Percentiles rank a stretch among this genome's conserved stretches.
phyloP scores from a whole-genome alignment of 2,797 vertebrate genomes.

The Cossypha polioptera region DNA sequence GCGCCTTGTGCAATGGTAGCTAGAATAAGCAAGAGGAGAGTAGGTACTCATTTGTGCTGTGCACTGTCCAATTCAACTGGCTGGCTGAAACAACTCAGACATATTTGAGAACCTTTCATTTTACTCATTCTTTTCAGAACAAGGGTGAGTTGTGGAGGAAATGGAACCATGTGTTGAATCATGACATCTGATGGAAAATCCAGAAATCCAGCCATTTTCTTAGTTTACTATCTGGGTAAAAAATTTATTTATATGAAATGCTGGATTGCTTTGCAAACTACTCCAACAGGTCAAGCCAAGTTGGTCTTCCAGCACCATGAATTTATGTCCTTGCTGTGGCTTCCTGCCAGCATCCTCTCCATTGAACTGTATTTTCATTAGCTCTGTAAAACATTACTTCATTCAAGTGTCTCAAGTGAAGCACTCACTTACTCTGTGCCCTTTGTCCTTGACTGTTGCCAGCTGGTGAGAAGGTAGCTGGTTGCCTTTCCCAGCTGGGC shows the following conservation, averaged over 20 bases:
- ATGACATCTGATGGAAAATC: not conserved
- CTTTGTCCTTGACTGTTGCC: not conserved
- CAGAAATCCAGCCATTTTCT: not conserved
- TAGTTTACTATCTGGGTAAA: conserved; percentile 29
- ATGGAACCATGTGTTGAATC: not conserved
- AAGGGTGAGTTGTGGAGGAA: not conserved
- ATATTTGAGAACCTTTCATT: not conserved
- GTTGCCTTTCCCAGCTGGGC: not conserved
- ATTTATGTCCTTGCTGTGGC: conserved; percentile 33
- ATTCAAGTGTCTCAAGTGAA: conserved; percentile 31
- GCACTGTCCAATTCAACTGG: not conserved
- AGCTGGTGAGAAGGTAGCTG: not conserved
- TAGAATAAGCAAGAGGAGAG: not conserved
- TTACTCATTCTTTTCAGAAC: not conserved
- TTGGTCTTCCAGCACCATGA: not conserved
- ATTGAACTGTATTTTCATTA: conserved; percentile 54
- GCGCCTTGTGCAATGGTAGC: not conserved
- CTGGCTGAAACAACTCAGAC: not conserved
- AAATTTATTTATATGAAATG: conserved; percentile 27
- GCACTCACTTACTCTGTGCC: not conserved
- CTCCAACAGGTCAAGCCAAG: not conserved
- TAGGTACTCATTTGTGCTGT: not conserved
- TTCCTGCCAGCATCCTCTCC: conserved; percentile 23
- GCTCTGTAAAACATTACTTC: conserved; percentile 34
- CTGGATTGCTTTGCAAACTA: not conserved